These are phyloP conservation scores for Halocynthia roretzi DNA, from an alignment of 23 tunicate genomes.

Conservation along the genomic window DNA sequence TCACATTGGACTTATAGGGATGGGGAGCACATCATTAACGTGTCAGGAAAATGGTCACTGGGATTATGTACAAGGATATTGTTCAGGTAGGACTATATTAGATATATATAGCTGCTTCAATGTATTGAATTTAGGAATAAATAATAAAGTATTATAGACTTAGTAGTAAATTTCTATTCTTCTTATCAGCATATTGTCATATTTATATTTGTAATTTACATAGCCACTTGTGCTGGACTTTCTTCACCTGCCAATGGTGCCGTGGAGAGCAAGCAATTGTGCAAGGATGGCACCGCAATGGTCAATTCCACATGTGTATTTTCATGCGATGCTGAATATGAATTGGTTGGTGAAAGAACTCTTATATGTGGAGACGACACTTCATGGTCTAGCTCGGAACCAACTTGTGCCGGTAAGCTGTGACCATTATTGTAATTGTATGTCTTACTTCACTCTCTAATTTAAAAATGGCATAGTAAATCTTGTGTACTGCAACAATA, in stretches of 20 bases:
- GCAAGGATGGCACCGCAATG: conserved; percentile 6
- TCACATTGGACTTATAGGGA: neutral
- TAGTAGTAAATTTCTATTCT: neutral
- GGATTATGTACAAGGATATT: conserved; percentile 2
- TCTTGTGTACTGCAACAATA: neutral
- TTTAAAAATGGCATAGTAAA: neutral
- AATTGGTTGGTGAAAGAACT: neutral
- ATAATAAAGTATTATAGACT: neutral
- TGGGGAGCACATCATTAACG: neutral
- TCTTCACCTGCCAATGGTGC: conserved; percentile 6
- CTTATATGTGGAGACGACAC: conserved; percentile 5
- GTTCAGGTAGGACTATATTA: conserved; percentile 3
- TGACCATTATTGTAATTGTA: neutral
- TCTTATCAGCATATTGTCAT: no score
- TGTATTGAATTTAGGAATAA: neutral
- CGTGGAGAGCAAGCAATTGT: conserved; percentile 4
- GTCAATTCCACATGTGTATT: conserved; percentile 10
- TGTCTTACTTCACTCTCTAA: neutral
- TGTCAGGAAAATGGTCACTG: conserved; percentile 6
- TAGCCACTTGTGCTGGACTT: conserved; percentile 10
- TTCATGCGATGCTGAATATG: neutral
- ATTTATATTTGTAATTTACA: neutral
- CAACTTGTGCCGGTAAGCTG: conserved; percentile 15
- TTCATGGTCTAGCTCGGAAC: conserved; percentile 8
- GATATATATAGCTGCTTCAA: neutral